Evolutionary conservation across 2,113 vertebrate genomes (phyloP).

Genomic region (Epinephelus cyanopodus): DNA sequence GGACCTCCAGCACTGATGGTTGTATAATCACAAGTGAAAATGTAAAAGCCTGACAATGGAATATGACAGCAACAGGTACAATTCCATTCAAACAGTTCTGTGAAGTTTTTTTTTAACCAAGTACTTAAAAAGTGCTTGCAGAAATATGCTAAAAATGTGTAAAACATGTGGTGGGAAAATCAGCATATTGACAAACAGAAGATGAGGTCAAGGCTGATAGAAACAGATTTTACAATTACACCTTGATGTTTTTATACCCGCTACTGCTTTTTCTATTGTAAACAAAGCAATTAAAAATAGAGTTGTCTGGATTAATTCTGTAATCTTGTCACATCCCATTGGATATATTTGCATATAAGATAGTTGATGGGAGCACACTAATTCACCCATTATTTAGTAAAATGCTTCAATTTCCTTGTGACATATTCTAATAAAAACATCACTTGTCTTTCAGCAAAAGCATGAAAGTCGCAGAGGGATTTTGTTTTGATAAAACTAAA

Average conservation of each 20-base stretch:
- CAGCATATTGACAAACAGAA: not conserved
- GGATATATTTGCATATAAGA: not conserved
- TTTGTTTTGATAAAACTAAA: no score
- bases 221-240: not conserved
- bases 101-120: not conserved
- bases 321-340: conserved; percentile 4
- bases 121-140: not conserved
- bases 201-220: not conserved
- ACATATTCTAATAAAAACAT: not conserved
- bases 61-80: conserved; percentile 7
- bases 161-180: not conserved
- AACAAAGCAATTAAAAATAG: not conserved
- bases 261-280: not conserved
- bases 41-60: conserved; percentile 21
- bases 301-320: not conserved
- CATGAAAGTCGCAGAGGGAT: no score
- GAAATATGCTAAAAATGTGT: not conserved
- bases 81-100: conserved; percentile 9
- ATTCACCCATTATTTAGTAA: not conserved
- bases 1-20: conserved; percentile 25
- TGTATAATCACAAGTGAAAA: conserved; percentile 30
- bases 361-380: not conserved
- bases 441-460: no score
- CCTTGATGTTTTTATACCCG: not conserved
- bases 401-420: not conserved